Evolutionary conservation across 1,140 invertebrate genomes (phyloP).

Genomic region (Diprion similis): DNA sequence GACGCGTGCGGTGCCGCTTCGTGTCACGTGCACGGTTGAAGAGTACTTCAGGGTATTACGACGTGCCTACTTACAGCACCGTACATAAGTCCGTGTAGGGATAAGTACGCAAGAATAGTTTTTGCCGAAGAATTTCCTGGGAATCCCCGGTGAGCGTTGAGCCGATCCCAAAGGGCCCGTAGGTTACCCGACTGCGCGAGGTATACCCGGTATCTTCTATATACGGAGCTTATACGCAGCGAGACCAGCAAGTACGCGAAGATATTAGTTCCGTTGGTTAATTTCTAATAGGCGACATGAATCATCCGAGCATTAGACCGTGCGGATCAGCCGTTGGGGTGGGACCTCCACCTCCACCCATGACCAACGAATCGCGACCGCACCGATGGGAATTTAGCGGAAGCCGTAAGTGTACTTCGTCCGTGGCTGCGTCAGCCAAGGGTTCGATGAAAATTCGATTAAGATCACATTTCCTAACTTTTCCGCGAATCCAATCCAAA

Average conservation of each 20-base stretch:
- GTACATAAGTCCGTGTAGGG: conserved; percentile 1
- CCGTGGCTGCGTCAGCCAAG: too few species aligned
- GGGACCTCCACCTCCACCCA: too few species aligned
- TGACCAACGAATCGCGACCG: too few species aligned
- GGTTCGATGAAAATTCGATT: neutral
- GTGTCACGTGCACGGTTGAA: conserved; percentile 18
- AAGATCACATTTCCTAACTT: neutral
- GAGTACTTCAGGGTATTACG: neutral
- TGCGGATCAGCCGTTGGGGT: too few species aligned
- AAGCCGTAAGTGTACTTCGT: too few species aligned
- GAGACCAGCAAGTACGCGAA: too few species aligned
- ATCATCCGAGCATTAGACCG: too few species aligned
- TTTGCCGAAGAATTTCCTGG: neutral
- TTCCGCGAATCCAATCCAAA: neutral
- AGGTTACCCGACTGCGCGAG: neutral
- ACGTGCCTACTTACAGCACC: neutral
- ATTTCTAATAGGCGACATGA: too few species aligned
- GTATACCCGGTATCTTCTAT: neutral
- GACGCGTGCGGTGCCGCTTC: too few species aligned
- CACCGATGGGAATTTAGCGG: too few species aligned
- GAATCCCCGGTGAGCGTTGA: neutral
- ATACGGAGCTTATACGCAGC: too few species aligned
- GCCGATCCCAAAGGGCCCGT: conserved; percentile 1
- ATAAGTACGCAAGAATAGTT: neutral
- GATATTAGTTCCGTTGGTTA: too few species aligned